Evolutionary conservation across 2,797 vertebrate species (phyloP).

Genomic region (Poecilia wingei): DNA sequence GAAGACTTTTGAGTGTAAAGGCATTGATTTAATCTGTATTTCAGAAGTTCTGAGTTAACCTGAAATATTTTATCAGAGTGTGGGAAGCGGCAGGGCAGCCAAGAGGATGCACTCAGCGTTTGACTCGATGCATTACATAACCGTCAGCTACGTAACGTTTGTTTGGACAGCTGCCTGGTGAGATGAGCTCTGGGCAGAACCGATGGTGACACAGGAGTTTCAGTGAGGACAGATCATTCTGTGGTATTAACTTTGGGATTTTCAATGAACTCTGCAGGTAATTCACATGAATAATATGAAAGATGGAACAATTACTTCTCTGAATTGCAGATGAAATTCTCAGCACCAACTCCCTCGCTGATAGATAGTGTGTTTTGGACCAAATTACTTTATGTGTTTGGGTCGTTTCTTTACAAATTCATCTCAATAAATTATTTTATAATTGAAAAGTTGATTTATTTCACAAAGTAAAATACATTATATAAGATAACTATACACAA

Average conservation of each 20-base stretch:
- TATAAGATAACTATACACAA: not conserved
- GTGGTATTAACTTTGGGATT: conserved; percentile 22
- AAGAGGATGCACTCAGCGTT: conserved; percentile 60
- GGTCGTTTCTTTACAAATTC: not conserved
- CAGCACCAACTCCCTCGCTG: not conserved
- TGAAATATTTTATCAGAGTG: conserved; percentile 26
- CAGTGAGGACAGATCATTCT: conserved; percentile 19
- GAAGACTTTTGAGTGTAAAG: conserved; percentile 11
- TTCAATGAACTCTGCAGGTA: not conserved
- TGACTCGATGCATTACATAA: conserved; percentile 75
- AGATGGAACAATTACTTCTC: not conserved
- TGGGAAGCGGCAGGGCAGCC: conserved; percentile 41
- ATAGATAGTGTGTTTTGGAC: not conserved
- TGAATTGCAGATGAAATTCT: not conserved
- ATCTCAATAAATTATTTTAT: not conserved
- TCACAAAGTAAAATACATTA: not conserved
- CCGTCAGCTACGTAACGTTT: conserved; percentile 68
- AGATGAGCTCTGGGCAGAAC: conserved; percentile 55
- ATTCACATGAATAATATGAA: not conserved
- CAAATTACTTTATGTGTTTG: not conserved
- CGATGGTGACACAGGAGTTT: conserved; percentile 32
- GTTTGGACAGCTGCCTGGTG: conserved; percentile 78
- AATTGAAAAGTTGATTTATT: not conserved
- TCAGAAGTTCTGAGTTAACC: conserved; percentile 5
- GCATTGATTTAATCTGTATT: conserved; percentile 19